A percentile compares a stretch with the other conserved stretches of the same genome.
phyloP scores from a whole-genome alignment of 2,888 invertebrate genomes.

The Drosophila eohydei region DNA sequence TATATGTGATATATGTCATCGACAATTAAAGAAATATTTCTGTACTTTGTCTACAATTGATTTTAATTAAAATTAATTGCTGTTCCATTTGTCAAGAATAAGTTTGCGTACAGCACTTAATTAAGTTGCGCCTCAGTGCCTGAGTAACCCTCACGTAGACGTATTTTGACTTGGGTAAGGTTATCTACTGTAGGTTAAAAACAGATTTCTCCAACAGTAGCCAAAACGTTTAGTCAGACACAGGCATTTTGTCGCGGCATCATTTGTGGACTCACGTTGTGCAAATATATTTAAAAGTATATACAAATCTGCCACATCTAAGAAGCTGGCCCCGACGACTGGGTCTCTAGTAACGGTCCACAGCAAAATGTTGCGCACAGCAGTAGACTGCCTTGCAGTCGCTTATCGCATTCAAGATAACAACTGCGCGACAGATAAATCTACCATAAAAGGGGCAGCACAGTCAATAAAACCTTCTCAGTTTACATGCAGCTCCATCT shows the following conservation, averaged over 20 bases:
- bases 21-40: background rate
- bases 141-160: slow-evolving; percentile 40
- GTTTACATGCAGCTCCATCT: slow-evolving; percentile 41
- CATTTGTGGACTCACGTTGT: slow-evolving; percentile 79
- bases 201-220: slow-evolving; percentile 42
- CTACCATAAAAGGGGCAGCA: slow-evolving; percentile 62
- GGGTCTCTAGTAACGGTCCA: slow-evolving; percentile 23
- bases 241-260: slow-evolving; percentile 63
- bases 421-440: slow-evolving; percentile 15
- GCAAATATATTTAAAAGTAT: slow-evolving; percentile 62
- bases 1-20: no score
- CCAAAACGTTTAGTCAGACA: slow-evolving; percentile 37
- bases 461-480: slow-evolving; percentile 50
- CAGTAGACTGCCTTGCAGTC: slow-evolving; percentile 27
- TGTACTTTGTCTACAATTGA: slow-evolving; percentile 38
- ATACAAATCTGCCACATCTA: slow-evolving; percentile 30
- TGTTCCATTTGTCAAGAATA: slow-evolving; percentile 7
- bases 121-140: slow-evolving; percentile 19
- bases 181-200: slow-evolving; percentile 48
- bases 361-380: slow-evolving; percentile 57
- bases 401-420: slow-evolving; percentile 57
- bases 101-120: slow-evolving; percentile 13
- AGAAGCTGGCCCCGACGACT: slow-evolving; percentile 36
- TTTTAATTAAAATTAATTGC: slow-evolving; percentile 53
- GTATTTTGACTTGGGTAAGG: slow-evolving; percentile 33